Percentiles rank a stretch among this genome's conserved stretches.
phyloP scores from a whole-genome alignment of 92 coral and sea anemone genomes.

The Palythoa heliodiscus region DNA sequence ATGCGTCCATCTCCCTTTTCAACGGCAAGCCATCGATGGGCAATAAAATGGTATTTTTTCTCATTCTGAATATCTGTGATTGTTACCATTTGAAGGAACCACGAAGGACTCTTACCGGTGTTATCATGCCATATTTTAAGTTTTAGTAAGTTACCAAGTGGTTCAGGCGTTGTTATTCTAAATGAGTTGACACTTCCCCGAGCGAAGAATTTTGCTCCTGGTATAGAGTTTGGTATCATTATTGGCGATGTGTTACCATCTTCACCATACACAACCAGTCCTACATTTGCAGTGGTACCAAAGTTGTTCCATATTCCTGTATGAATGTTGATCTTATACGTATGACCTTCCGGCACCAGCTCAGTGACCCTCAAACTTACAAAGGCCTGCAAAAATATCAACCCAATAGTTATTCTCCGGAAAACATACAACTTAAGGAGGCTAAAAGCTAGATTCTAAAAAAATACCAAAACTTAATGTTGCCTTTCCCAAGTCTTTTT shows the following conservation, averaged over 20 bases:
- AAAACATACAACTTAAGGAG: too few species aligned
- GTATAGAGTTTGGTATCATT: conserved; percentile 56
- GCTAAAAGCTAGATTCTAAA: too few species aligned
- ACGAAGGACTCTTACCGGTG: conserved; percentile 72
- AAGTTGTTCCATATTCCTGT: conserved; percentile 87
- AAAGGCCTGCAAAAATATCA: conserved; percentile 10
- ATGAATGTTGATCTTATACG: conserved; percentile 60
- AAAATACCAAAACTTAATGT: too few species aligned
- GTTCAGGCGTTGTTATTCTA: conserved; percentile 53
- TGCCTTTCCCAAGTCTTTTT: neutral
- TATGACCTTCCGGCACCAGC: conserved; percentile 31
- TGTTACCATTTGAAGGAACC: conserved; percentile 74
- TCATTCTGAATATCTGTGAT: conserved; percentile 59
- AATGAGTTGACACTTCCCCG: conserved; percentile 83
- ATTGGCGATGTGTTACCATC: conserved; percentile 61
- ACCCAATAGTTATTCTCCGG: neutral
- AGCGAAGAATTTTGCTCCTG: conserved; percentile 62
- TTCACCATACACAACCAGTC: conserved; percentile 77
- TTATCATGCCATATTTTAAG: conserved; percentile 92
- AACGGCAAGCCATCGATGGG: conserved; percentile 88
- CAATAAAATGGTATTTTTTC: conserved; percentile 66
- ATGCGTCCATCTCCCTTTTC: conserved; percentile 75
- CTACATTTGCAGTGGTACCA: conserved; percentile 88
- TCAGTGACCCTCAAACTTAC: neutral
- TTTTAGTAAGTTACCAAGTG: conserved; percentile 75